Evolutionary conservation across 2,797 vertebrate species (phyloP).

Genomic region (Pempheris klunzingeri): DNA sequence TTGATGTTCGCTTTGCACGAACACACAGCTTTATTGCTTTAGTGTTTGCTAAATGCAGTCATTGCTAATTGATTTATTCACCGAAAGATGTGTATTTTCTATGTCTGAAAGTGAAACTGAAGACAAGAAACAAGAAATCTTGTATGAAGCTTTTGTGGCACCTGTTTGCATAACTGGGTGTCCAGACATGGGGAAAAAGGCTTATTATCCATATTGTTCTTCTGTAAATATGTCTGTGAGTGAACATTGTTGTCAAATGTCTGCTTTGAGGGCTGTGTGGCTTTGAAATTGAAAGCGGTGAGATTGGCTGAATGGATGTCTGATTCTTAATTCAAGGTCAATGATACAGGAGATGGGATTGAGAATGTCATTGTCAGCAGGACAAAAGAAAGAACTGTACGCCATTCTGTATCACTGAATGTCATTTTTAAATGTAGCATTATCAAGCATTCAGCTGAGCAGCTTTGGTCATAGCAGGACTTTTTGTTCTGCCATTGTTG

Average conservation of each 20-base stretch:
- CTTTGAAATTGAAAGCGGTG: slow-evolving; percentile 22
- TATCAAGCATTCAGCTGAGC: slow-evolving; percentile 28
- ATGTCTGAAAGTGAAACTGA: slow-evolving; percentile 9
- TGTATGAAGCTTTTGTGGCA: slow-evolving; percentile 18
- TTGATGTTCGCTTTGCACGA: slow-evolving; percentile 24
- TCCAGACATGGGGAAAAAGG: slow-evolving; percentile 9
- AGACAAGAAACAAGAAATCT: background rate
- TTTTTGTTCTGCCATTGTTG: slow-evolving; percentile 10
- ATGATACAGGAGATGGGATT: slow-evolving; percentile 36
- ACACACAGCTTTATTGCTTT: slow-evolving; percentile 7
- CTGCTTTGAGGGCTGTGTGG: slow-evolving; percentile 42
- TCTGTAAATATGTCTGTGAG: slow-evolving; percentile 38
- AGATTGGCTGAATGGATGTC: slow-evolving; percentile 39
- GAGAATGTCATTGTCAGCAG: slow-evolving; percentile 54
- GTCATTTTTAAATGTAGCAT: slow-evolving; percentile 39
- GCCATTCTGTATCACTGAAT: slow-evolving; percentile 28
- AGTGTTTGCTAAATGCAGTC: slow-evolving; percentile 35
- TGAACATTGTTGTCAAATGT: slow-evolving; percentile 42
- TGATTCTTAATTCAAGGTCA: slow-evolving; percentile 39
- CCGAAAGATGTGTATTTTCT: slow-evolving; percentile 3
- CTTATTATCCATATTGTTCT: slow-evolving; percentile 35
- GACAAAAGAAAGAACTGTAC: slow-evolving; percentile 40
- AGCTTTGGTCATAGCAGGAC: background rate
- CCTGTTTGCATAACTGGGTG: slow-evolving; percentile 42
- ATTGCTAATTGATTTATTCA: slow-evolving; percentile 40